phyloP scores from a whole-genome alignment of 2,113 vertebrate species.

The Probosciger aterrimus region DNA sequence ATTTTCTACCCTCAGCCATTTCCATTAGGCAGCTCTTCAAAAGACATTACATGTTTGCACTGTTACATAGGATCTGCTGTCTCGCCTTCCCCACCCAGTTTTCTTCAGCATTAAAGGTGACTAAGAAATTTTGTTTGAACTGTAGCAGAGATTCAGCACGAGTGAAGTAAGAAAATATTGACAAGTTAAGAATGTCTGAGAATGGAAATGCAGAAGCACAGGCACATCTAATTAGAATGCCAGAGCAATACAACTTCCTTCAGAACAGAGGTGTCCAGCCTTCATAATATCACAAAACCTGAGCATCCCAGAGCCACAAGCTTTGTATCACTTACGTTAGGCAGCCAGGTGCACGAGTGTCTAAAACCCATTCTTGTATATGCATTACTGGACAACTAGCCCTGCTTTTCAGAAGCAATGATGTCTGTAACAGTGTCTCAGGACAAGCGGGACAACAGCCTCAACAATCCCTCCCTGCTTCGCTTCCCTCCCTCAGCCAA shows the following conservation, averaged over 20 bases:
- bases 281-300: background rate
- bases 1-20: constrained; percentile 51
- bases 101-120: background rate
- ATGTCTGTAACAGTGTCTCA: background rate
- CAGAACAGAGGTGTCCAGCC: background rate
- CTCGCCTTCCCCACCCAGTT: background rate
- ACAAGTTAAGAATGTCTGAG: constrained; percentile 4
- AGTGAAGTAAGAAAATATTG: constrained; percentile 15
- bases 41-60: constrained; percentile 52
- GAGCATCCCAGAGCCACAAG: background rate
- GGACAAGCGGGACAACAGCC: background rate
- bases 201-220: background rate
- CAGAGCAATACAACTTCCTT: background rate
- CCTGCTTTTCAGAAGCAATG: background rate
- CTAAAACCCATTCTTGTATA: background rate
- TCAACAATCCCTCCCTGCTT: background rate
- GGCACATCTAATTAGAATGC: background rate
- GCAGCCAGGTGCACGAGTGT: background rate
- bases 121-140: constrained; percentile 18
- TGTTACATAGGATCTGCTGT: constrained; percentile 1
- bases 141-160: background rate
- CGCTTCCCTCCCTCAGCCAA: background rate
- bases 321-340: background rate
- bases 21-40: constrained; percentile 58
- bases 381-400: background rate